Evolutionary conservation across 2,113 vertebrate genomes (phyloP).

Genomic region (Physeter macrocephalus): DNA sequence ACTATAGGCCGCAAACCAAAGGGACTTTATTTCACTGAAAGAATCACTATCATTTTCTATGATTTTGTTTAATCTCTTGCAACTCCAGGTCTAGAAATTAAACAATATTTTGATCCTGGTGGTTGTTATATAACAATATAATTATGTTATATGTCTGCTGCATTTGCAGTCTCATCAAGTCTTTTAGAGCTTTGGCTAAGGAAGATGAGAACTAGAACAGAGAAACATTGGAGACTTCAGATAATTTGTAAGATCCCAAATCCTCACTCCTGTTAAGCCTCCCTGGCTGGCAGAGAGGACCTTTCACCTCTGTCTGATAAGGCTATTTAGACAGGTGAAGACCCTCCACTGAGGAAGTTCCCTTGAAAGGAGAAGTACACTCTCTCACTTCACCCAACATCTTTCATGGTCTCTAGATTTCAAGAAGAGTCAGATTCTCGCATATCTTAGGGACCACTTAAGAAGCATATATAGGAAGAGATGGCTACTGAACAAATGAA

Average conservation of each 20-base stretch:
- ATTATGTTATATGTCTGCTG: not conserved
- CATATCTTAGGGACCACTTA: not conserved
- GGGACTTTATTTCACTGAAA: not conserved
- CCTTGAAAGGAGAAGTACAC: not conserved
- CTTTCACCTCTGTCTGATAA: not conserved
- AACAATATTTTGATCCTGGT: not conserved
- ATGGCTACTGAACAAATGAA: not conserved
- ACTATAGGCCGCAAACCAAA: not conserved
- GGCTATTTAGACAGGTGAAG: not conserved
- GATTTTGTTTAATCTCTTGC: not conserved
- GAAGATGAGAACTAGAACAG: not conserved
- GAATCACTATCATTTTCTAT: not conserved
- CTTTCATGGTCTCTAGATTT: not conserved
- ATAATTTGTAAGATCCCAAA: not conserved
- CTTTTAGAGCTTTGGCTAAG: not conserved
- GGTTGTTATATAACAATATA: not conserved
- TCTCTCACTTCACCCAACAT: not conserved
- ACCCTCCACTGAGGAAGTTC: not conserved
- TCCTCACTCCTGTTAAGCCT: not conserved
- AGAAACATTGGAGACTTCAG: not conserved
- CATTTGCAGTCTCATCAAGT: not conserved
- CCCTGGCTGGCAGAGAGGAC: not conserved
- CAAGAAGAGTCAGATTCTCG: not conserved
- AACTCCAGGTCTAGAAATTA: not conserved
- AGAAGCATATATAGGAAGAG: not conserved